A percentile compares a stretch with the other conserved stretches of the same genome.
Evolutionary conservation across 2,113 vertebrate genomes (phyloP).

Genomic region (Poeciliopsis occidentalis): DNA sequence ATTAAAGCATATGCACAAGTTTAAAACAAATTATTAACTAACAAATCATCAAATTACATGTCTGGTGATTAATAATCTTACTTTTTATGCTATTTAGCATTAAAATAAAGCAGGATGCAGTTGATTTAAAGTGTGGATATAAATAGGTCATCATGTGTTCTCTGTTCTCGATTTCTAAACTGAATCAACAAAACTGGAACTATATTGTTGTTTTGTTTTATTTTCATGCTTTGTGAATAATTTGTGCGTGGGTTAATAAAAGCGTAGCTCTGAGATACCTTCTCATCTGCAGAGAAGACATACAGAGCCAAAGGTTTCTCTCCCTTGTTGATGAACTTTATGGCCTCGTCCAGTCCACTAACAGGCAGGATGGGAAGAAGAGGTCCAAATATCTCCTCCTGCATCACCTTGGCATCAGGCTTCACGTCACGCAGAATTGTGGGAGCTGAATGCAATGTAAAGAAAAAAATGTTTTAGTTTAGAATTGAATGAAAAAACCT

Average conservation of each 20-base stretch:
- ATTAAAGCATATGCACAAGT: too few species aligned
- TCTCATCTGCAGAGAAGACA: constrained; percentile 83
- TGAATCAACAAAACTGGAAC: neutral
- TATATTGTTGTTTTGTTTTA: neutral
- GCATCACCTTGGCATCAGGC: constrained; percentile 88
- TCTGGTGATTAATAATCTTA: too few species aligned
- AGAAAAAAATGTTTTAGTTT: neutral
- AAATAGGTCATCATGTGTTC: neutral
- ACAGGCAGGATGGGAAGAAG: constrained; percentile 88
- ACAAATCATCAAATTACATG: too few species aligned
- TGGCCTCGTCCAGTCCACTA: constrained; percentile 83
- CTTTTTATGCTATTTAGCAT: neutral
- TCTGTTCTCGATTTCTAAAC: neutral
- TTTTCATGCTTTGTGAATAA: neutral
- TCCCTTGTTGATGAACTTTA: constrained; percentile 87
- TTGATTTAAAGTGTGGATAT: neutral
- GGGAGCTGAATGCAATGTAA: constrained; percentile 79
- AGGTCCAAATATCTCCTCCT: constrained; percentile 96
- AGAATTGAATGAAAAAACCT: neutral
- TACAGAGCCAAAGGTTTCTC: constrained; percentile 95
- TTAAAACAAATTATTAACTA: too few species aligned
- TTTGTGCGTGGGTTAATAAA: too few species aligned
- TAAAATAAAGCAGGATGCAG: neutral
- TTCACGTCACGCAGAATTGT: constrained; percentile 87
- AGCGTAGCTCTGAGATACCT: constrained; percentile 74